phyloP scores from a whole-genome alignment of 2,113 vertebrate species.

The Neoarius graeffei region DNA sequence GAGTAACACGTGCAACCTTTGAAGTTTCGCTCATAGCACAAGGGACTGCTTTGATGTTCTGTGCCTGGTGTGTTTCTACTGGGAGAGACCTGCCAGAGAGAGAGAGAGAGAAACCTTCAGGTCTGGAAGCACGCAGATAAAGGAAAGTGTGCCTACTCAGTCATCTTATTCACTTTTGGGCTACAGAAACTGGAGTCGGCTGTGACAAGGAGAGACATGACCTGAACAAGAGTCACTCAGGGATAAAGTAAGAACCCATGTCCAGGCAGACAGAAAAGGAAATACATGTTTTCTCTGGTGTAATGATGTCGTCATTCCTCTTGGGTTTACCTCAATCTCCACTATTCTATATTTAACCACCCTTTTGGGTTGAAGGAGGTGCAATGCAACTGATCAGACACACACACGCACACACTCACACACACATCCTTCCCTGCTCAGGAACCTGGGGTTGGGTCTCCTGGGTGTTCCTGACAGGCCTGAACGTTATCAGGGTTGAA shows the following conservation, averaged over 20 bases:
- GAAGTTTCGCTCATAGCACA: conserved; percentile 61
- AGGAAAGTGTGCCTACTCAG: conserved; percentile 50
- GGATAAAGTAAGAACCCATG: conserved; percentile 4
- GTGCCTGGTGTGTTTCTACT: conserved; percentile 58
- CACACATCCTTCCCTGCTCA: background rate
- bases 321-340: conserved; percentile 1
- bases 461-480: conserved; percentile 20
- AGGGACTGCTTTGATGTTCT: conserved; percentile 62
- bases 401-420: background rate
- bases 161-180: conserved; percentile 46
- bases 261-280: conserved; percentile 16
- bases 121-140: conserved; percentile 55
- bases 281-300: conserved; percentile 25
- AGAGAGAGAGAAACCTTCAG: conserved; percentile 42
- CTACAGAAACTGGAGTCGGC: conserved; percentile 24
- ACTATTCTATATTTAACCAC: conserved; percentile 27
- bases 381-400: conserved; percentile 2
- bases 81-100: conserved; percentile 50
- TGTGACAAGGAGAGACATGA: conserved; percentile 7
- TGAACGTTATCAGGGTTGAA: conserved; percentile 40
- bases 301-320: conserved; percentile 34
- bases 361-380: conserved; percentile 42
- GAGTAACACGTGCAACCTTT: conserved; percentile 62
- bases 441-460: background rate
- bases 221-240: conserved; percentile 1